Percentiles rank a stretch among this genome's conserved stretches.
phyloP scores from a whole-genome alignment of 2,888 invertebrate genomes.

The Scaptodrosophila latifasciaeformis region DNA sequence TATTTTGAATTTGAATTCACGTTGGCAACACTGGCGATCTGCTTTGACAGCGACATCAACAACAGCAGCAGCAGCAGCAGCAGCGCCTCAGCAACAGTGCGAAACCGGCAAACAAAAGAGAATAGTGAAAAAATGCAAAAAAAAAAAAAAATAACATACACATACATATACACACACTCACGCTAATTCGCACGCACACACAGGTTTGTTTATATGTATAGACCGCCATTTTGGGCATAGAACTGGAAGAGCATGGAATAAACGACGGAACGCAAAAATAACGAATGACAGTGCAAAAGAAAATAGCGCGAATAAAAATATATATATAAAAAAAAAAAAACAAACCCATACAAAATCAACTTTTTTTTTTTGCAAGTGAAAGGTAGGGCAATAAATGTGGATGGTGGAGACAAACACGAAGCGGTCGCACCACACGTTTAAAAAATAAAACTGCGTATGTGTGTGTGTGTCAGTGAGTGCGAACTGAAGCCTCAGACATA shows the following conservation, averaged over 20 bases:
- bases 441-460: constrained; percentile 2
- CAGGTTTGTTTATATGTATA: constrained; percentile 4
- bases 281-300: constrained; percentile 49
- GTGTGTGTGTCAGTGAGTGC: constrained; percentile 19
- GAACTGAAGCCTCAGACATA: constrained; percentile 35
- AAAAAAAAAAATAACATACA: constrained; percentile 29
- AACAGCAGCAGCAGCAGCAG: neutral
- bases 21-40: no score
- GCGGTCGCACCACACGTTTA: constrained; percentile 13
- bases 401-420: constrained; percentile 7
- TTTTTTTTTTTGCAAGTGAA: constrained; percentile 47
- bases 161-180: constrained; percentile 28
- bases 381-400: constrained; percentile 31
- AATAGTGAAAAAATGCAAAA: constrained; percentile 52
- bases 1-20: neutral
- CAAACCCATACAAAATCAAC: constrained; percentile 46
- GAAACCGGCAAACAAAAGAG: constrained; percentile 61
- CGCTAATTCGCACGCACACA: constrained; percentile 18
- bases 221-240: constrained; percentile 61
- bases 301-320: constrained; percentile 46
- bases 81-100: constrained; percentile 16
- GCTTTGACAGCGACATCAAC: neutral
- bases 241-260: constrained; percentile 43
- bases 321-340: constrained; percentile 9
- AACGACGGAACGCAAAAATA: constrained; percentile 50